Conservation (phyloP, 2,113 vertebrate species). For the Capreolus pygargus region DNA sequence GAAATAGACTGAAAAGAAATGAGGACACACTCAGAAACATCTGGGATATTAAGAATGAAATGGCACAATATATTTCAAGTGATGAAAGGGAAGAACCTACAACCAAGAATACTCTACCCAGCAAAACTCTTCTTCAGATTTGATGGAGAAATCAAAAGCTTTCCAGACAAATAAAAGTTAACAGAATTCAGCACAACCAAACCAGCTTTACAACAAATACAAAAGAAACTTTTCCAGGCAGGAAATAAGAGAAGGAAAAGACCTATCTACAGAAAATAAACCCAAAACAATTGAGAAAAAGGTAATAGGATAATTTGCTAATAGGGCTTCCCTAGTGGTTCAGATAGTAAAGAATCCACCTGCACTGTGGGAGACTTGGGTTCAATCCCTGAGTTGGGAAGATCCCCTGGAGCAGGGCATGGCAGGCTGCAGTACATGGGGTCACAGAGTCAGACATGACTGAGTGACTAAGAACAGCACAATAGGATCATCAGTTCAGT, state of each 20-base stretch:
- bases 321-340: not conserved
- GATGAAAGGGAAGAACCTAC: not conserved
- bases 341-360: not conserved
- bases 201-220: not conserved
- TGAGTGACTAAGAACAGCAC: not conserved
- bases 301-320: not conserved
- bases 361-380: not conserved
- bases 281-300: not conserved
- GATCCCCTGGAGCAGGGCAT: not conserved
- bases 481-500: not conserved
- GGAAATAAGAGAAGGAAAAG: not conserved
- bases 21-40: not conserved
- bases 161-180: not conserved
- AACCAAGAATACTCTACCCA: not conserved
- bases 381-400: not conserved
- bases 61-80: not conserved
- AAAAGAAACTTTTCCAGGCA: not conserved
- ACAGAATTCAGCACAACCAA: not conserved
- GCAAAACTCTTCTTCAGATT: not conserved
- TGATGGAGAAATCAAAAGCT: not conserved
- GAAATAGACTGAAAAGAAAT: not conserved
- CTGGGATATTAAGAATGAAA: not conserved
- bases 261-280: not conserved
- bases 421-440: not conserved
- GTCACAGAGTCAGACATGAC: not conserved